Conservation (phyloP, 53 echinoderm and acorn worm genomes). For the Glandiceps talaboti region DNA sequence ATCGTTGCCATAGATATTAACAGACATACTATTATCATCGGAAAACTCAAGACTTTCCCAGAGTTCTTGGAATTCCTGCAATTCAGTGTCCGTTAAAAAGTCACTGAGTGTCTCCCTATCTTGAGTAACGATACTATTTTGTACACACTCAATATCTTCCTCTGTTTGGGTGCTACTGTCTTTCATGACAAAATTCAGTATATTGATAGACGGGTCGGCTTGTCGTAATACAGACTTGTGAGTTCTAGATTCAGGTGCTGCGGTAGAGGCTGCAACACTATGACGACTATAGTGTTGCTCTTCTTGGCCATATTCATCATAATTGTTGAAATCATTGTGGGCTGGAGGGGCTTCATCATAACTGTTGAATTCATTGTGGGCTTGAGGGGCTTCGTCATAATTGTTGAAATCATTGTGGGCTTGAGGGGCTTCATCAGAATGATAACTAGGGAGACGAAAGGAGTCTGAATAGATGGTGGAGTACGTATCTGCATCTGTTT, state of each 20-base stretch:
- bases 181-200: neutral
- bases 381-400: neutral
- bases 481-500: no score
- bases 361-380: neutral
- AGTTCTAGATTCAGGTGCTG: neutral
- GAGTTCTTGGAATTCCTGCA: neutral
- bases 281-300: no score
- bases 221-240: neutral
- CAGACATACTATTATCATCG: neutral
- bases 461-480: no score
- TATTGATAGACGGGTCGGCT: neutral
- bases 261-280: no score
- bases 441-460: no score
- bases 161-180: neutral
- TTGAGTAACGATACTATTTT: neutral
- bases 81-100: neutral
- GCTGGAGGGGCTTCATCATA: no score
- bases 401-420: no score
- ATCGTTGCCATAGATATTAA: no score
- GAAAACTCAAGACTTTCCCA: neutral
- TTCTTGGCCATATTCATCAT: no score
- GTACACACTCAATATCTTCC: neutral
- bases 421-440: no score
- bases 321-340: no score
- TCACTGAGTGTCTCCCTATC: neutral